phyloP scores from a whole-genome alignment of 2,113 vertebrate genomes.

The Eublepharis macularius region DNA sequence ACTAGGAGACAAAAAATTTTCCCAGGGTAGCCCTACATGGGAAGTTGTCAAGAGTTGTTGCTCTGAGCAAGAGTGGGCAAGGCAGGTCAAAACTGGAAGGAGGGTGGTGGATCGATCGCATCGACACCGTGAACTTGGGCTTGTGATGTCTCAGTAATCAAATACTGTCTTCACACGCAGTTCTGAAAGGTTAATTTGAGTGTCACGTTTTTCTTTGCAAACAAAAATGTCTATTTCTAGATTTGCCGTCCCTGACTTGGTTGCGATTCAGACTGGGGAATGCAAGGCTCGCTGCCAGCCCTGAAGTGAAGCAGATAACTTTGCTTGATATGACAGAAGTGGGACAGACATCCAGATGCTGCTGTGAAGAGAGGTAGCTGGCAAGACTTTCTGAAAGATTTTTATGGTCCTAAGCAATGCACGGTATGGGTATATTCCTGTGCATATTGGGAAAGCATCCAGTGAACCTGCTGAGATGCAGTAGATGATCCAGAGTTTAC shows the following conservation, averaged over 20 bases:
- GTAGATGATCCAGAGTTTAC: background rate
- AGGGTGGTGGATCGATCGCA: background rate
- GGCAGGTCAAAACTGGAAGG: background rate
- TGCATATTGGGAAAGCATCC: background rate
- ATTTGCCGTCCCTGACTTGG: slow-evolving; percentile 12
- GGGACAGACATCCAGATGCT: background rate
- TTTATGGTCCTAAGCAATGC: background rate
- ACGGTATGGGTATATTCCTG: background rate
- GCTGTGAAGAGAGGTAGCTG: background rate
- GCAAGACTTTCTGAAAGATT: too few species aligned
- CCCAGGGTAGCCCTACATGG: background rate
- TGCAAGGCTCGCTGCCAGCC: slow-evolving; percentile 18
- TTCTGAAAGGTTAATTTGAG: slow-evolving; percentile 25
- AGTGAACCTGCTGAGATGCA: background rate
- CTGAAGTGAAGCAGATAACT: background rate
- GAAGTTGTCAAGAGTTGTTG: background rate
- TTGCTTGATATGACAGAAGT: background rate
- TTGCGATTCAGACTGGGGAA: slow-evolving; percentile 25
- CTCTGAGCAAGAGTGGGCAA: background rate
- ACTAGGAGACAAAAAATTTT: slow-evolving; percentile 9
- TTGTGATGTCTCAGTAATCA: background rate
- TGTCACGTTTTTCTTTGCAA: slow-evolving; percentile 22
- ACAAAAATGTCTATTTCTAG: slow-evolving; percentile 31
- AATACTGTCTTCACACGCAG: background rate
- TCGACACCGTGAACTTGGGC: background rate